These are phyloP conservation scores for Neuroscelio doddi DNA, from an alignment of 2,888 invertebrate species.

Conservation along the genomic window DNA sequence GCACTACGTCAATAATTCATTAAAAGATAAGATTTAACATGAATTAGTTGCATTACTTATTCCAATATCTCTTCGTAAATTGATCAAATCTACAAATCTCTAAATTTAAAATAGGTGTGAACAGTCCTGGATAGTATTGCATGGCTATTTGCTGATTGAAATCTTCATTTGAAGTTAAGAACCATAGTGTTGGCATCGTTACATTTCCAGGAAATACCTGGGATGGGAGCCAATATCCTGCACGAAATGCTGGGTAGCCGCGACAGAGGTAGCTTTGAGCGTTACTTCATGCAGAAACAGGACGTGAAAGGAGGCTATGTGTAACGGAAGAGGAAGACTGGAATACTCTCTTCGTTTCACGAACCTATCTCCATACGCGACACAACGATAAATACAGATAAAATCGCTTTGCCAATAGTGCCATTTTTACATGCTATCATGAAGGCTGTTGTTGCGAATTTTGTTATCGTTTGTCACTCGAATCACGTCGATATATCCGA, in stretches of 20 bases:
- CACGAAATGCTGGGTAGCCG: constrained; percentile 44
- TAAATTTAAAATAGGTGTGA: not conserved
- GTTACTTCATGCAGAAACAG: constrained; percentile 42
- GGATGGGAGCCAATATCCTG: constrained; percentile 51
- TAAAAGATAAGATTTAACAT: too few relatives aligned
- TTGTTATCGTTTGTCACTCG: constrained; percentile 9
- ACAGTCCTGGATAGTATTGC: constrained; percentile 20
- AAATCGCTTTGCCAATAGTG: constrained; percentile 13
- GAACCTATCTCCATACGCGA: constrained; percentile 5
- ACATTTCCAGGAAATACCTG: constrained; percentile 31
- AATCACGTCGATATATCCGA: not conserved
- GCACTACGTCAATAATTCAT: too few relatives aligned
- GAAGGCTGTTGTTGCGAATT: constrained; percentile 6
- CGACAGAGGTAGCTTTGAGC: constrained; percentile 45
- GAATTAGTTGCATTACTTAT: too few relatives aligned
- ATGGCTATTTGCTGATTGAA: constrained; percentile 17
- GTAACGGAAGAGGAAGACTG: constrained; percentile 12
- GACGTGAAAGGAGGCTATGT: constrained; percentile 35
- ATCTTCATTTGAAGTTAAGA: constrained; percentile 15
- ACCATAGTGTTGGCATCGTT: constrained; percentile 13
- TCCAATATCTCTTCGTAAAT: too few relatives aligned
- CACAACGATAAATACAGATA: constrained; percentile 4
- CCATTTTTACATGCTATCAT: not conserved
- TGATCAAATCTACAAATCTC: too few relatives aligned
- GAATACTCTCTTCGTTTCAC: not conserved